phyloP scores from a whole-genome alignment of 2,888 invertebrate genomes.

The Leucozona laternaria region DNA sequence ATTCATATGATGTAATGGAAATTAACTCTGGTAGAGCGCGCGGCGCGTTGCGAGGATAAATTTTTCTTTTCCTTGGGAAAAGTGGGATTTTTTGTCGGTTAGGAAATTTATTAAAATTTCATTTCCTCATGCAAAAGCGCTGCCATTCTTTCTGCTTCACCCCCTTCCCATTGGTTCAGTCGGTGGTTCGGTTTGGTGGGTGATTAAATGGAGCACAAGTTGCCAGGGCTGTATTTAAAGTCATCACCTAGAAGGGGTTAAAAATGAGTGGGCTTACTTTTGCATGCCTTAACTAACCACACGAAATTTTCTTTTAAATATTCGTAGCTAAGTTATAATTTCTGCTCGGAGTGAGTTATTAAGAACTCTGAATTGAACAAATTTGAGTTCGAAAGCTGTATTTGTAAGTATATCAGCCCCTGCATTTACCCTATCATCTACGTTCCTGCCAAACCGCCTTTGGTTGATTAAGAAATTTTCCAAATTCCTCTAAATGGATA shows the following conservation, averaged over 20 bases:
- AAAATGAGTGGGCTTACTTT: background rate
- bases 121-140: conserved; percentile 60
- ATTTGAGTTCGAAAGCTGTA: background rate
- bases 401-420: background rate
- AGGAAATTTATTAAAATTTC: conserved; percentile 70
- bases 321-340: background rate
- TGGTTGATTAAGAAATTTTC: conserved; percentile 69
- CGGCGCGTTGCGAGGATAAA: conserved; percentile 26
- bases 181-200: conserved; percentile 19
- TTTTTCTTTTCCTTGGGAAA: conserved; percentile 60
- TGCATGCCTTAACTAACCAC: background rate
- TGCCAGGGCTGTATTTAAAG: background rate
- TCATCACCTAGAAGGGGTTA: background rate
- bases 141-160: conserved; percentile 9
- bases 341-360: background rate
- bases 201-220: conserved; percentile 56
- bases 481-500: conserved; percentile 56
- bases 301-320: background rate
- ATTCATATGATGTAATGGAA: conserved; percentile 63
- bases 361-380: background rate
- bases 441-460: conserved; percentile 15
- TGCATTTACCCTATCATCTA: background rate
- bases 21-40: conserved; percentile 40
- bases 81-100: conserved; percentile 47
- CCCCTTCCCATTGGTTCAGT: background rate